Base-by-base conservation (phyloP, 2,888 invertebrate species). In the Hylaea fasciaria region DNA sequence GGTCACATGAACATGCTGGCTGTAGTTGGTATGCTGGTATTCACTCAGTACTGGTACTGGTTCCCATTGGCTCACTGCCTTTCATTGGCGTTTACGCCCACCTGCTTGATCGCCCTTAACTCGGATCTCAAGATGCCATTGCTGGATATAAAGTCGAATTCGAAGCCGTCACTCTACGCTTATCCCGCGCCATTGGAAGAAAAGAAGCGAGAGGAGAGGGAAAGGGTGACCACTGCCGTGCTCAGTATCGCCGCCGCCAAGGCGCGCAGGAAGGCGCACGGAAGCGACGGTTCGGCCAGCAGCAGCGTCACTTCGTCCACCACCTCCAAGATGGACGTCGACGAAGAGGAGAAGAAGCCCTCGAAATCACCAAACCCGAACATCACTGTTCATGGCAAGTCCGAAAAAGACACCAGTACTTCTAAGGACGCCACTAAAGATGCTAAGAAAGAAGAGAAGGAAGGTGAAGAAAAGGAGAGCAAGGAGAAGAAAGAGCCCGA, bases 11-110 rank as follows among this genome's bases (percentile, higher is more conserved):
- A 99, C 86, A 96, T 99, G 95, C 94, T 97, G 65, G 98, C 98
- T 0, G 98, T 99, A 0, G 99, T 99, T 1, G 99, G 99, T 28
- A 96, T 98, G 92, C 92, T 99, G 55, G 97, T 99, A 0, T 99
- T 99, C 86, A 98, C 98, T 0, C 99, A 99, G 86, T 99, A 99
- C 87, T 99, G 99, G 99, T 99, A 99, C 89, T 99, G 99, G 99
- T 99, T 98, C 94, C 99, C 99, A 0, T 93, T 99, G 70, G 96
- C 98, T 0, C 98, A 99, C 85, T 99, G 99, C 77, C 93, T 99
- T 56, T 97, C 98, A 0, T 91, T 99, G 64, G 98, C 99, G 5
- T 99, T 99, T 83, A 97, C 97, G 0, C 99, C 99, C 0, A 99
- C 99, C 1, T 98, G 97, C 77, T 87, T 99, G 37, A 98, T 99